Evolutionary conservation across 1,140 invertebrate species (phyloP), one percentile per base, ranked within the genome.

Genomic region (Paracyclopina nana): DNA sequence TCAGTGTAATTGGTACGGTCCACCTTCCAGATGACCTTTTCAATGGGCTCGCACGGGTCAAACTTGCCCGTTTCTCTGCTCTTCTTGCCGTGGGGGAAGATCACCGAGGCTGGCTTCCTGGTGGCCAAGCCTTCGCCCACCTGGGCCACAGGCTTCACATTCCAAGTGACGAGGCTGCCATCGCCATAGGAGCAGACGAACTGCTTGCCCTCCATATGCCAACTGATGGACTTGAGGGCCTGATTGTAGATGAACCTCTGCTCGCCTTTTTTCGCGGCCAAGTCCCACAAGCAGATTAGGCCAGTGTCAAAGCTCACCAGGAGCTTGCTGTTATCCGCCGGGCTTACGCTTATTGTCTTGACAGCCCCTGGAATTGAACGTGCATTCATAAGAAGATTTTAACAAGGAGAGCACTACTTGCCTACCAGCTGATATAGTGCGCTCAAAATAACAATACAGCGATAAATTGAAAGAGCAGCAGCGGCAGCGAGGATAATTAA

Each of bases 151-250:
- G 73, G 70, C 58, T 79, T 75, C 12, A 80, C 68, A 57, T 75
- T 79, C 90, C 90, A 97, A 25, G 86, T 92, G 49, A 80, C 80
- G 38, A 97, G 72, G 38, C 84, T 88, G 42, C 94, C 94, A 69
- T 98, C 91, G 9, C 75, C 76, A 65, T 97, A 91, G 58, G 83
- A 83, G 56, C 82, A 88, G 78, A 98, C 88, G 64, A 98, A 92
- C 68, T 91, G 85, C 70, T 94, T 91, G 52, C 92, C 94, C 66
- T 98, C 92, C 65, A 88, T 77, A 65, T 96, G 87, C 94, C 94
- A 99, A 50, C 80, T 75, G 50, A 83, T 87, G 60, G 78, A 74
- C 46, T 95, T 70, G 18, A 77, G 74, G 62, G 91, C 82, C 14
- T 71, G 59, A 4, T 77, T 74, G 66, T 48, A 29, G 28, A 85